These are phyloP conservation scores for Eupithecia abbreviata DNA, from an alignment of 2,888 invertebrate species.

Conservation along the genomic window DNA sequence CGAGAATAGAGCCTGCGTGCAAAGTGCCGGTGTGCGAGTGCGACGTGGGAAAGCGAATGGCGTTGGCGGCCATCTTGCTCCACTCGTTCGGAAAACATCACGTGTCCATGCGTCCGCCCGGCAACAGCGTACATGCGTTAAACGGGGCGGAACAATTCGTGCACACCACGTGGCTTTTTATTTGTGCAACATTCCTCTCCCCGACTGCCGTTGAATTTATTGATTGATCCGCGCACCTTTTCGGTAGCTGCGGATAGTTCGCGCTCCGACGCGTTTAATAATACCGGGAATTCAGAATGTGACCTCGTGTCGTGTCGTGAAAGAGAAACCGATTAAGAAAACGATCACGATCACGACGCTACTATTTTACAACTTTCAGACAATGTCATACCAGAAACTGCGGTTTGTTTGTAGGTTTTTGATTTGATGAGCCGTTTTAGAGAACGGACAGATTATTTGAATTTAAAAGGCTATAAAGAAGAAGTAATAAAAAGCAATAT, in stretches of 20 bases:
- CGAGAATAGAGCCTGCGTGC: conserved; percentile 73
- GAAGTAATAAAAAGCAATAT: conserved; percentile 50
- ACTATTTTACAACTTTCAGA: conserved; percentile 35
- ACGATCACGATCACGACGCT: conserved; percentile 37
- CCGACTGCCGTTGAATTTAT: conserved; percentile 57
- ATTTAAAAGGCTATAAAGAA: conserved; percentile 44
- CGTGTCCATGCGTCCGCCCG: conserved; percentile 78
- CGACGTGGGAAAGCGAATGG: conserved; percentile 82
- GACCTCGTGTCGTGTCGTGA: conserved; percentile 34
- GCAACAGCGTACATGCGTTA: conserved; percentile 75
- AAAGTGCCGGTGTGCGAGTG: conserved; percentile 64
- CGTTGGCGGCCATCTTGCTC: conserved; percentile 77
- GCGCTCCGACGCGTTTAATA: conserved; percentile 32
- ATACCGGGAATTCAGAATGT: conserved; percentile 35
- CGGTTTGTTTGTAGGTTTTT: conserved; percentile 32
- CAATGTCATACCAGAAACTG: conserved; percentile 34
- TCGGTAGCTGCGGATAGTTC: conserved; percentile 39
- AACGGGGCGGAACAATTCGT: conserved; percentile 79
- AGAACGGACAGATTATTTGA: conserved; percentile 36
- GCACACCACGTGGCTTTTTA: conserved; percentile 78
- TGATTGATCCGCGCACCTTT: conserved; percentile 58
- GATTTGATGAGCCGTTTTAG: conserved; percentile 35
- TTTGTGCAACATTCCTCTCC: conserved; percentile 73
- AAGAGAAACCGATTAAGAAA: conserved; percentile 44
- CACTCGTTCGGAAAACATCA: conserved; percentile 75